These are phyloP conservation scores for Dioctria rufipes DNA, from an alignment of 2,888 invertebrate genomes.

Conservation along the genomic window DNA sequence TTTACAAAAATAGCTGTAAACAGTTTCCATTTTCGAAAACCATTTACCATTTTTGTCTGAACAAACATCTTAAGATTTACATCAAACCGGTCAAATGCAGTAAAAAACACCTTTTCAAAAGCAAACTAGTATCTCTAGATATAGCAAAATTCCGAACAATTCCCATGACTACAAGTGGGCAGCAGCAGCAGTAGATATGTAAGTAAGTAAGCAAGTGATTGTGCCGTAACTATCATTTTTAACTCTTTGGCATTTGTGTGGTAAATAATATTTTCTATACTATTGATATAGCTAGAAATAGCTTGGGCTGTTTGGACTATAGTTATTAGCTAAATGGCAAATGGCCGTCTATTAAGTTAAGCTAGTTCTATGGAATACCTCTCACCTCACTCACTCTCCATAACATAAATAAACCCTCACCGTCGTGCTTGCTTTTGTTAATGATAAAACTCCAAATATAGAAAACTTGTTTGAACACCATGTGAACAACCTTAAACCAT, in stretches of 20 bases:
- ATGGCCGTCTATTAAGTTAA: not conserved
- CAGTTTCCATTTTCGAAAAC: not conserved
- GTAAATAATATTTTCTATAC: constrained; percentile 8
- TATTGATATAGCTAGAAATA: too few species aligned
- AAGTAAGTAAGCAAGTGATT: too few species aligned
- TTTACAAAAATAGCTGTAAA: not conserved
- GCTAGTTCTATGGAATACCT: not conserved
- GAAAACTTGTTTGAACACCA: constrained; percentile 23
- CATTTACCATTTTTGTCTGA: not conserved
- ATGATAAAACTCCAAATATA: constrained; percentile 28
- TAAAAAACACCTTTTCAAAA: not conserved
- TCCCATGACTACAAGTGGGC: constrained; percentile 23
- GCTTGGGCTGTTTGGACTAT: too few species aligned
- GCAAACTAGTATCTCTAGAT: constrained; percentile 15
- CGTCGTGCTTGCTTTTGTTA: constrained; percentile 12
- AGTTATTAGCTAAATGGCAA: not conserved
- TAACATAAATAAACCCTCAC: not conserved
- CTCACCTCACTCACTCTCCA: not conserved
- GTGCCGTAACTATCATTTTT: constrained; percentile 12
- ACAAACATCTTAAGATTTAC: not conserved
- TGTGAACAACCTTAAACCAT: constrained; percentile 32
- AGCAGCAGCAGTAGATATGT: not conserved
- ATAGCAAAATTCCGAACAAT: not conserved
- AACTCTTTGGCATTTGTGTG: constrained; percentile 23
- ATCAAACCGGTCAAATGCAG: not conserved